phyloP scores from a whole-genome alignment of 2,797 vertebrate genomes.

The Scyliorhinus canicula region DNA sequence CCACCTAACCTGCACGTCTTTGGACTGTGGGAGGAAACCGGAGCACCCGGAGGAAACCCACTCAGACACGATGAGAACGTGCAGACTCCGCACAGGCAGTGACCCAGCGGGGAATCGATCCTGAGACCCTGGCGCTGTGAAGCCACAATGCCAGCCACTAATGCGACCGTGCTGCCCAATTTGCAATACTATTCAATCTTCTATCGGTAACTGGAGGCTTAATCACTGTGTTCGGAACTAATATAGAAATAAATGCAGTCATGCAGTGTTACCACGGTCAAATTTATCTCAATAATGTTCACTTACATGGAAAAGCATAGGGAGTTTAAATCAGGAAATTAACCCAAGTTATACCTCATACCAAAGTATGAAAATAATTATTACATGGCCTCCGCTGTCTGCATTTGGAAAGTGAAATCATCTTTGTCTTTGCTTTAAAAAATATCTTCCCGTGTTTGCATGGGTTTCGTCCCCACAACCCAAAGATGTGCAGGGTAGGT shows the following conservation, averaged over 20 bases:
- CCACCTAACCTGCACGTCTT: too few species aligned
- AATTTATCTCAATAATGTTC: conserved; percentile 24
- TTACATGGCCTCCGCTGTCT: background rate
- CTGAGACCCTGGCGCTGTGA: too few species aligned
- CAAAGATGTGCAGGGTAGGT: too few species aligned
- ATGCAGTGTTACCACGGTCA: background rate
- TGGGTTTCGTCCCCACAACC: too few species aligned
- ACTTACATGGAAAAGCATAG: conserved; percentile 14
- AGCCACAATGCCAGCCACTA: too few species aligned
- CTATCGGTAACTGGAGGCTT: background rate
- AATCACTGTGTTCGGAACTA: background rate
- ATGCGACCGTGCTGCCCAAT: too few species aligned
- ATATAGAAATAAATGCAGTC: background rate
- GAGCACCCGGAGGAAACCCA: too few species aligned
- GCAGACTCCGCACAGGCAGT: too few species aligned
- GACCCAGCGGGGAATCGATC: too few species aligned
- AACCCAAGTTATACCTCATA: background rate
- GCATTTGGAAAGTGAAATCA: background rate
- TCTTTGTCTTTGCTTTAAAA: background rate
- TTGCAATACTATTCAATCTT: background rate
- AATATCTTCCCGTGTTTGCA: too few species aligned
- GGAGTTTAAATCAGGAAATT: conserved; percentile 19
- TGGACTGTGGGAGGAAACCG: too few species aligned
- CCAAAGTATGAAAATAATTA: conserved; percentile 1
- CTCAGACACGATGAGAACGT: too few species aligned